phyloP scores from a whole-genome alignment of 1,140 invertebrate species.

The Lepidostoma basale region DNA sequence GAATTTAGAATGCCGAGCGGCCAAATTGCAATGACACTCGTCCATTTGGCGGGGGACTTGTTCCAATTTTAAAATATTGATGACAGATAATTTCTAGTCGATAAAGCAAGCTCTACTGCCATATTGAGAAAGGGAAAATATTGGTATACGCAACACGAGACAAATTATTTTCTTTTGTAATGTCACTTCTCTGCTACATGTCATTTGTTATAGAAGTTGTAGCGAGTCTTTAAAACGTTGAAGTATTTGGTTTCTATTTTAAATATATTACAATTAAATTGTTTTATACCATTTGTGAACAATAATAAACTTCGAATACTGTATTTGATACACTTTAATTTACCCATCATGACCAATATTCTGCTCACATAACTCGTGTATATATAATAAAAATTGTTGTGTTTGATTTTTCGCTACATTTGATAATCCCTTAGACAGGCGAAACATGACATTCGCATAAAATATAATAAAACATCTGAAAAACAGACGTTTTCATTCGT shows the following conservation, averaged over 20 bases:
- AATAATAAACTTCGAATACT: too few relatives aligned
- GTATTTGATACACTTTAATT: too few relatives aligned
- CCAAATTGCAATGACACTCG: not conserved
- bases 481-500: too few relatives aligned
- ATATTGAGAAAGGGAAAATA: slow-evolving; percentile 34
- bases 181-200: slow-evolving; percentile 44
- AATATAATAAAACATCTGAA: too few relatives aligned
- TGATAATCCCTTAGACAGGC: too few relatives aligned
- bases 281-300: too few relatives aligned
- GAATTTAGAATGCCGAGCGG: slow-evolving; percentile 9
- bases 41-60: not conserved
- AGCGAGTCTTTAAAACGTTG: not conserved
- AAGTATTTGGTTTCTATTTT: not conserved
- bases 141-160: slow-evolving; percentile 37
- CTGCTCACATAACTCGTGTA: too few relatives aligned
- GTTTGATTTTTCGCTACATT: too few relatives aligned
- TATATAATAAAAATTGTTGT: too few relatives aligned
- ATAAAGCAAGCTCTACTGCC: slow-evolving; percentile 30
- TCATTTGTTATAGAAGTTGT: slow-evolving; percentile 29
- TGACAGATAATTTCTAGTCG: slow-evolving; percentile 41
- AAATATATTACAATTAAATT: too few relatives aligned
- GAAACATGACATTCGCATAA: too few relatives aligned
- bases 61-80: slow-evolving; percentile 38
- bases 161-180: slow-evolving; percentile 34
- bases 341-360: too few relatives aligned